A percentile compares a stretch with the other conserved stretches of the same genome.
Evolutionary conservation across 2,113 vertebrate genomes (phyloP).

Genomic region (Menidia beryllina): DNA sequence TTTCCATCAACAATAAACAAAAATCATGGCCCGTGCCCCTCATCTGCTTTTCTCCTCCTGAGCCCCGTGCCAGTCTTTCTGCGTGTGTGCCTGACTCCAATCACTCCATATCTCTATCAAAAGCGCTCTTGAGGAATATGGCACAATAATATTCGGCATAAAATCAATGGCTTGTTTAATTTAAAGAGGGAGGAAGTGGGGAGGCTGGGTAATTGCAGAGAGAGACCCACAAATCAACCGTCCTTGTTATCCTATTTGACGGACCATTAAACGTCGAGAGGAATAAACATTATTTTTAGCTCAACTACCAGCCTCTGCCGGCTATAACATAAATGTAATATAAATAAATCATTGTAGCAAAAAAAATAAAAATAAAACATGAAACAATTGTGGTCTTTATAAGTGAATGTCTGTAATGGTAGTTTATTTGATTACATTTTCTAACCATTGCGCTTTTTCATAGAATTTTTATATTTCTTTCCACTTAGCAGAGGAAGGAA

Average conservation of each 20-base stretch:
- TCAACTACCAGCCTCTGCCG: conserved; percentile 67
- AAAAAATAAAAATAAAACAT: conserved; percentile 20
- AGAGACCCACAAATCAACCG: conserved; percentile 77
- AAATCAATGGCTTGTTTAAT: conserved; percentile 84
- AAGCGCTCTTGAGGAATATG: conserved; percentile 74
- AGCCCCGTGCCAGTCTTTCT: conserved; percentile 20
- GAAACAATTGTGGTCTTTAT: no score
- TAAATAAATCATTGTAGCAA: conserved; percentile 49
- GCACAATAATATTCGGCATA: conserved; percentile 82
- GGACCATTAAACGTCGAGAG: conserved; percentile 79
- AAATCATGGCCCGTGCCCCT: background rate
- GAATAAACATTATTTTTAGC: conserved; percentile 82
- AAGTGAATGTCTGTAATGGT: conserved; percentile 21
- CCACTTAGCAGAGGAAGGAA: background rate
- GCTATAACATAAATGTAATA: conserved; percentile 46
- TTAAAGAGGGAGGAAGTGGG: conserved; percentile 77
- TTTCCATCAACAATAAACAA: background rate
- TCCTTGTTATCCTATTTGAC: conserved; percentile 82
- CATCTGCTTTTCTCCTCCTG: background rate
- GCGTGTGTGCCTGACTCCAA: conserved; percentile 41
- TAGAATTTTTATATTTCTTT: background rate
- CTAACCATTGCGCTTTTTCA: background rate
- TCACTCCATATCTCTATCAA: conserved; percentile 74
- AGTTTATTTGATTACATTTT: conserved; percentile 35
- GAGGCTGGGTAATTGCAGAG: conserved; percentile 78